Evolutionary conservation across 92 coral and sea anemone species (phyloP).

Genomic region (Parazoanthus darwini): DNA sequence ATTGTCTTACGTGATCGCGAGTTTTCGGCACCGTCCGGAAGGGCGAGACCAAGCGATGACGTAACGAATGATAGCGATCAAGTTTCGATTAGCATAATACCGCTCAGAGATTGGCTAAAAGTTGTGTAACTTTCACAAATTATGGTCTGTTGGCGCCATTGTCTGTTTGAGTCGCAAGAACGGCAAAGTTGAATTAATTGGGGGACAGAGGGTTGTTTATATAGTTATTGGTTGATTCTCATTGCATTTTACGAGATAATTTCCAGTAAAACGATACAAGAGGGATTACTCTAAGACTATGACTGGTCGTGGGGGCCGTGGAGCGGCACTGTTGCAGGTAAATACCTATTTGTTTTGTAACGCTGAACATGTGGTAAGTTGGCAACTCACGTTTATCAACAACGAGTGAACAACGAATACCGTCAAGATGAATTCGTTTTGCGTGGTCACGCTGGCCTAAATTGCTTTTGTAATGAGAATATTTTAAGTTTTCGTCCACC

Average conservation of each 20-base stretch:
- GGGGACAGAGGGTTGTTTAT: conserved; percentile 2
- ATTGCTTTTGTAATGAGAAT: background rate
- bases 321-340: conserved; percentile 96
- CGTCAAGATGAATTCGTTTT: background rate
- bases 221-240: background rate
- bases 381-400: no score
- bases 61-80: conserved; percentile 13
- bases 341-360: background rate
- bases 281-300: conserved; percentile 38
- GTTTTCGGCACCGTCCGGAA: conserved; percentile 9
- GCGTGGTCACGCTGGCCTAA: background rate
- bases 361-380: background rate
- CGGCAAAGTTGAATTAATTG: background rate
- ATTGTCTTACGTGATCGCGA: background rate
- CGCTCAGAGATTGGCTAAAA: background rate
- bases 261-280: background rate
- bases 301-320: conserved; percentile 99
- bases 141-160: conserved; percentile 75
- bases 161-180: background rate
- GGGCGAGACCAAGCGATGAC: conserved; percentile 11
- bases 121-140: conserved; percentile 21
- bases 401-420: background rate
- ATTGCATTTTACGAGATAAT: background rate
- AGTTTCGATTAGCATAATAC: background rate
- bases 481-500: background rate